Evolutionary conservation across 2,113 vertebrate species (phyloP).

Genomic region (Hirundichthys speculiger): DNA sequence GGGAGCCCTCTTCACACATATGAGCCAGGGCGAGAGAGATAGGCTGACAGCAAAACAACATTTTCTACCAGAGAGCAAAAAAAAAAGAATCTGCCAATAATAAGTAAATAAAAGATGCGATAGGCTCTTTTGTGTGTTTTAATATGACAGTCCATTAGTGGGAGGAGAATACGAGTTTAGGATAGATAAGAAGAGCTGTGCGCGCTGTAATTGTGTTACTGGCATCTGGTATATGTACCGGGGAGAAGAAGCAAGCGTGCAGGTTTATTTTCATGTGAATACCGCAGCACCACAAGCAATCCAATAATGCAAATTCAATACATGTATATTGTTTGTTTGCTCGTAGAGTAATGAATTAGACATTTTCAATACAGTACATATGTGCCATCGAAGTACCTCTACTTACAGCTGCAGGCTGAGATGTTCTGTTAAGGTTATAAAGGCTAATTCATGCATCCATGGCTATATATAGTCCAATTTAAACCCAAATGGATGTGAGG

Average conservation of each 20-base stretch:
- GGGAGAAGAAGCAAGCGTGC: slow-evolving; percentile 1
- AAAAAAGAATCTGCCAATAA: slow-evolving; percentile 45
- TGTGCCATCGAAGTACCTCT: neutral
- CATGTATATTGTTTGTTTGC: slow-evolving; percentile 26
- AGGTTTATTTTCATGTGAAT: slow-evolving; percentile 14
- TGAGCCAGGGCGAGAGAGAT: slow-evolving; percentile 50
- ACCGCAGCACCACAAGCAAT: slow-evolving; percentile 3
- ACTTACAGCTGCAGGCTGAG: slow-evolving; percentile 5
- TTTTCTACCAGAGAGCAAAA: slow-evolving; percentile 58
- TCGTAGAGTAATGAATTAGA: neutral
- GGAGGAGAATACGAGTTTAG: slow-evolving; percentile 30
- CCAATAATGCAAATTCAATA: slow-evolving; percentile 14
- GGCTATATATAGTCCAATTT: too few relatives aligned
- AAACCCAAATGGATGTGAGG: too few relatives aligned
- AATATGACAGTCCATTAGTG: slow-evolving; percentile 65
- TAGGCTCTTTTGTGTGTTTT: slow-evolving; percentile 62
- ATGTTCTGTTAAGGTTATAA: too few relatives aligned
- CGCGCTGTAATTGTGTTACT: slow-evolving; percentile 55
- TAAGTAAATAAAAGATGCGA: slow-evolving; percentile 56
- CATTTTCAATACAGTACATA: neutral
- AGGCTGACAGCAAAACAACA: slow-evolving; percentile 71
- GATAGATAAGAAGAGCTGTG: slow-evolving; percentile 39
- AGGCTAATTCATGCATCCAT: too few relatives aligned
- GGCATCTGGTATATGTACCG: slow-evolving; percentile 29
- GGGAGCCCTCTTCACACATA: slow-evolving; percentile 68